Conservation (phyloP, 1,140 invertebrate species). For the Steinernema feltiae region DNA sequence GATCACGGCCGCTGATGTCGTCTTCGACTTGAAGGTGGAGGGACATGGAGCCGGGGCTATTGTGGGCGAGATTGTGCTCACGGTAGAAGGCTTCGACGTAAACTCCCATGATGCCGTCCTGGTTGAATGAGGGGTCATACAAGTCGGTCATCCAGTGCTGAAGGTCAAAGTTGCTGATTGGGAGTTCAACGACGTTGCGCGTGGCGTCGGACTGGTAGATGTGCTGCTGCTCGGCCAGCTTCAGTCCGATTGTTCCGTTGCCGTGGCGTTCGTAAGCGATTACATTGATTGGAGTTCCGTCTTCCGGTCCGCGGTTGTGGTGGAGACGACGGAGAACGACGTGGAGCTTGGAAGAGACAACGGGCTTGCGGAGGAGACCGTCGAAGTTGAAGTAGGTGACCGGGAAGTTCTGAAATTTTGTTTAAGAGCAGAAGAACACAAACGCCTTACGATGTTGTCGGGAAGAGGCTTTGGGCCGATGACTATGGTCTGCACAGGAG, state of each 20-base stretch:
- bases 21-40: not conserved
- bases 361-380: not conserved
- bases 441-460: not conserved
- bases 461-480: not conserved
- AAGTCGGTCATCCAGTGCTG: not conserved
- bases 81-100: slow-evolving; percentile 7
- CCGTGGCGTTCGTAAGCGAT: slow-evolving; percentile 8
- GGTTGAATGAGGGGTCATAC: not conserved
- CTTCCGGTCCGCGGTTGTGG: not conserved
- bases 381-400: slow-evolving; percentile 2
- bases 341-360: not conserved
- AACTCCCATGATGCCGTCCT: not conserved
- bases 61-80: slow-evolving; percentile 1
- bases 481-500: not conserved
- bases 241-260: not conserved
- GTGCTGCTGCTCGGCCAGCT: not conserved
- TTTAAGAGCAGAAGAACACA: not conserved
- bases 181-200: not conserved
- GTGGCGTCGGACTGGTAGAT: not conserved
- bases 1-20: not conserved
- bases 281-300: not conserved
- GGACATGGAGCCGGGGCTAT: not conserved
- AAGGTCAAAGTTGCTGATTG: too few species aligned
- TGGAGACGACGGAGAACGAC: not conserved
- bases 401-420: not conserved